phyloP scores from a whole-genome alignment of 2,113 vertebrate genomes.

The Mus spicilegus region DNA sequence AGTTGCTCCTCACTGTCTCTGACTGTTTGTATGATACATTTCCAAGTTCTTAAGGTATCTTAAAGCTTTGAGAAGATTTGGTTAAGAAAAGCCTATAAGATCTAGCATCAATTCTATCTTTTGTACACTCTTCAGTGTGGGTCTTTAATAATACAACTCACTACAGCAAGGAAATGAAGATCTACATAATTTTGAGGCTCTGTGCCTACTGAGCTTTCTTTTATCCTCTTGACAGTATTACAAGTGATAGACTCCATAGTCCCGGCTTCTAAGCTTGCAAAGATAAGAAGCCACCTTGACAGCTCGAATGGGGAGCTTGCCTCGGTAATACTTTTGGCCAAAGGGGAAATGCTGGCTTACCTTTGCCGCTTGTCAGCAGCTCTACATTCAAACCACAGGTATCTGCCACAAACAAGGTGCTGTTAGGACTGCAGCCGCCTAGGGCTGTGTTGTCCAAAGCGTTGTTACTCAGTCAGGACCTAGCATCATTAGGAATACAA shows the following conservation, averaged over 20 bases:
- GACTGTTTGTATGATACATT: slow-evolving; percentile 4
- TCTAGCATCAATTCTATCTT: background rate
- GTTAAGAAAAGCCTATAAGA: slow-evolving; percentile 11
- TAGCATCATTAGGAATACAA: background rate
- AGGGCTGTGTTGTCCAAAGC: background rate
- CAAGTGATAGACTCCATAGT: background rate
- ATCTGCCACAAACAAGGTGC: background rate
- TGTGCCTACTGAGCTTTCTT: background rate
- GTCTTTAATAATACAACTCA: slow-evolving; percentile 47
- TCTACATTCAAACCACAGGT: background rate
- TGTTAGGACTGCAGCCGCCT: background rate
- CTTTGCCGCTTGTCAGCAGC: background rate
- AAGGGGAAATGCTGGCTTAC: background rate
- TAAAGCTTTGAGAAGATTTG: slow-evolving; percentile 45
- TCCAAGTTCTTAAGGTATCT: slow-evolving; percentile 55
- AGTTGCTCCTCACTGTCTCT: background rate
- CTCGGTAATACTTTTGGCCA: background rate
- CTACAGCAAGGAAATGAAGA: background rate
- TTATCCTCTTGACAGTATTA: background rate
- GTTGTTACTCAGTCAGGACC: background rate
- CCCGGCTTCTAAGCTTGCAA: slow-evolving; percentile 4
- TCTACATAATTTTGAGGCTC: background rate
- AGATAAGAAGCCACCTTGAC: background rate
- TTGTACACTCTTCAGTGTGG: background rate
- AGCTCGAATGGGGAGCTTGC: background rate